Evolutionary conservation across 2,797 vertebrate species (phyloP).

Genomic region (Liparis tanakae): DNA sequence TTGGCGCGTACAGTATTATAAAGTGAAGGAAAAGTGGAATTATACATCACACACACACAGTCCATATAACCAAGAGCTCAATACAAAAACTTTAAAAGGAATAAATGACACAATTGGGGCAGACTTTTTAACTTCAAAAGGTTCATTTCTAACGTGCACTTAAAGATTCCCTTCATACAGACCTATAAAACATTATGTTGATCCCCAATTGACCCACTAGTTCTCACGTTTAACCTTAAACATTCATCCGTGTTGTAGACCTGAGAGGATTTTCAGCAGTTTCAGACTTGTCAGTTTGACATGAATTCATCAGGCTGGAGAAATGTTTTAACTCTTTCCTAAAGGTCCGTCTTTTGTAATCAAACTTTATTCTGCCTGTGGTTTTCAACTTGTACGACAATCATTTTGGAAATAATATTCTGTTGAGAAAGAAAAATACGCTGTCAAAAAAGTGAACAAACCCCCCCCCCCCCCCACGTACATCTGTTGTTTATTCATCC

Average conservation of each 20-base stretch:
- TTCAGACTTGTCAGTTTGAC: slow-evolving; percentile 28
- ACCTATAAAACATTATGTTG: slow-evolving; percentile 53
- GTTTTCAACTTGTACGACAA: neutral
- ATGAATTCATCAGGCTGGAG: slow-evolving; percentile 35
- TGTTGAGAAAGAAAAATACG: slow-evolving; percentile 12
- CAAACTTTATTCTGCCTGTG: neutral
- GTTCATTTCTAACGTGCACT: slow-evolving; percentile 51
- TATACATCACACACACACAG: slow-evolving; percentile 25
- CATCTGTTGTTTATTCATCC: slow-evolving; percentile 12
- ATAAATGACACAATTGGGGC: slow-evolving; percentile 63
- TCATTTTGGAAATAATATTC: neutral
- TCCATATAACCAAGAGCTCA: slow-evolving; percentile 27
- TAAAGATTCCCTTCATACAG: slow-evolving; percentile 47
- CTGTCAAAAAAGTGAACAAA: slow-evolving; percentile 1
- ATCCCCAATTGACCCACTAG: slow-evolving; percentile 50
- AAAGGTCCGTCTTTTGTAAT: neutral
- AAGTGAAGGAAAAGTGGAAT: slow-evolving; percentile 22
- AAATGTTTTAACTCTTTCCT: neutral
- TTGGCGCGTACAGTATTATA: slow-evolving; percentile 2
- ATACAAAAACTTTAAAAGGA: slow-evolving; percentile 55
- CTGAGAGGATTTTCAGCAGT: too few relatives aligned
- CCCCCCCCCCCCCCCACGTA: neutral
- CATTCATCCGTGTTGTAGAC: slow-evolving; percentile 32
- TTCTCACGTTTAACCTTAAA: slow-evolving; percentile 59
- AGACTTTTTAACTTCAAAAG: slow-evolving; percentile 66